Base-by-base conservation (phyloP, 2,113 vertebrate genomes). In the Podarcis cretensis region DNA sequence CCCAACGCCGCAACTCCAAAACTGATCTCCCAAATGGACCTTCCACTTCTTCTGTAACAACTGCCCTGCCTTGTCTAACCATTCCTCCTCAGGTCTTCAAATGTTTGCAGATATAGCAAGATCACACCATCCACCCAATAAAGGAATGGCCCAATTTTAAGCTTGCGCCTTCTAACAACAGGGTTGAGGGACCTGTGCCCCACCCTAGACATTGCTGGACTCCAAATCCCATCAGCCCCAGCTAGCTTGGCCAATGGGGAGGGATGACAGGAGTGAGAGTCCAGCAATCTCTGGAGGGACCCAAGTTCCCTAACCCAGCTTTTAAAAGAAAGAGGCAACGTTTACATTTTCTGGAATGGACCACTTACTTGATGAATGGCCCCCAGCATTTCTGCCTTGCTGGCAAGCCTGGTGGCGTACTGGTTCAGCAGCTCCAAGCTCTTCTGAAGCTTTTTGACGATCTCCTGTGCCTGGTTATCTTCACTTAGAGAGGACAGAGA, bases 311-410 rank as follows among this genome's bases (percentile, higher is more conserved):
- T 16, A 18, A 18, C 59, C 14, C 14, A 20, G 59, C 59, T 63
- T 48, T 27, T 54, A 30, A 30, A 80, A 87, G n/a, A 25, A 80
- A 1, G 6, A 54, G 48, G 2, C 77, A 10, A 9, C 48, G 1
- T 54, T 35, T 18, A 27, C 5, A 12, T 78, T 6, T 78, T 35
- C n/a, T 48, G 74, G 21, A 54, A 86, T 13, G 0, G 25, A 5
- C 25, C 27, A 84, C 81, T 95, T 96, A 99, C 99, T 98, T 99
- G 99, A 84, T 99, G 98, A 92, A 99, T 98, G 69, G 99, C 98
- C 81, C 99, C 99, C 65, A 99, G 83, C 98, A 98, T 98, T 96
- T 99, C 99, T 1, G 98, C 98, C 91, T 98, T 98, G 86, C 98
- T 98, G 91, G 98, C 98, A 0, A 99, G 98, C 30, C 99, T 96